Percentiles rank a stretch among this genome's conserved stretches.
Evolutionary conservation across 2,888 invertebrate species (phyloP).

Genomic region (Tortricodes alternella): DNA sequence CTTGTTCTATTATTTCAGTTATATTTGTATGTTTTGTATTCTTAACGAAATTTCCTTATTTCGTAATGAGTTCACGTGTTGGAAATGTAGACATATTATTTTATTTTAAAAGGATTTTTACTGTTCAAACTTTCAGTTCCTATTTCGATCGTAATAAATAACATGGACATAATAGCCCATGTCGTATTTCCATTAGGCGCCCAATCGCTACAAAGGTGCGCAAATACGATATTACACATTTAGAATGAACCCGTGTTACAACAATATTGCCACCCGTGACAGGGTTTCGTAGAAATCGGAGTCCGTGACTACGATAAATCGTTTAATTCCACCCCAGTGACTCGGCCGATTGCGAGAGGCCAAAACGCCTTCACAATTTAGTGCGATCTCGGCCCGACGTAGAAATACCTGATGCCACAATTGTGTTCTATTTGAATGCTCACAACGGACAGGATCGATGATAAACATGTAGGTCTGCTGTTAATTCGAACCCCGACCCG

Average conservation of each 20-base stretch:
- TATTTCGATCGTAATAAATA: constrained; percentile 6
- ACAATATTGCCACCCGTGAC: constrained; percentile 60
- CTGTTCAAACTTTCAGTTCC: background rate
- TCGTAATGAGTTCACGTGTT: too few relatives aligned
- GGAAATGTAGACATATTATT: background rate
- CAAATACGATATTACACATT: constrained; percentile 46
- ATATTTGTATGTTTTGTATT: too few relatives aligned
- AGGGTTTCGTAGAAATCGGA: constrained; percentile 61
- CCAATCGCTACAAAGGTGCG: constrained; percentile 34
- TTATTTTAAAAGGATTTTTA: background rate
- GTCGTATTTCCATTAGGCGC: constrained; percentile 20
- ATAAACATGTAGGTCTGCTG: constrained; percentile 39
- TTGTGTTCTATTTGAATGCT: constrained; percentile 52
- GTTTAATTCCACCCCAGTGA: constrained; percentile 77
- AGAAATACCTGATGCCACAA: constrained; percentile 54
- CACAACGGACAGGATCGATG: constrained; percentile 48
- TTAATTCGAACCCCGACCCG: constrained; percentile 34
- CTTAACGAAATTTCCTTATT: too few relatives aligned
- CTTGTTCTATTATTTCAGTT: background rate
- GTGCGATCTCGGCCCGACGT: constrained; percentile 50
- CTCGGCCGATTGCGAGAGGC: constrained; percentile 71
- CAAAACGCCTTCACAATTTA: constrained; percentile 69
- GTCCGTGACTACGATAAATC: constrained; percentile 76
- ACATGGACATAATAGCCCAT: constrained; percentile 2
- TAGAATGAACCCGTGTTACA: constrained; percentile 47